Evolutionary conservation across 2,113 vertebrate species (phyloP).

Genomic region (Macaca fascicularis): T2T-MFA8v1.1 NC_088391.1:24257501-24258000

Average conservation of each 20-base stretch:
- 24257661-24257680: neutral
- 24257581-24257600: neutral
- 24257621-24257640: neutral
- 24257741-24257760: neutral
- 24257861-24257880: neutral
- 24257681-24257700: neutral
- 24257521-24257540: neutral
- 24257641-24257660: neutral
- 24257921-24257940: neutral
- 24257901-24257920: neutral
- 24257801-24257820: neutral
- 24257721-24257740: neutral
- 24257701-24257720: neutral
- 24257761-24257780: neutral
- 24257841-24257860: neutral
- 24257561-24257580: neutral
- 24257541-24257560: neutral
- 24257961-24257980: neutral
- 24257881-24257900: neutral
- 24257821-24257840: neutral
- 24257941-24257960: neutral
- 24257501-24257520: neutral
- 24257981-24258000: neutral
- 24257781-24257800: neutral
- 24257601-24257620: neutral